Base-by-base conservation (phyloP, 1,140 invertebrate species). In the Alviniconcha marisindica region DNA sequence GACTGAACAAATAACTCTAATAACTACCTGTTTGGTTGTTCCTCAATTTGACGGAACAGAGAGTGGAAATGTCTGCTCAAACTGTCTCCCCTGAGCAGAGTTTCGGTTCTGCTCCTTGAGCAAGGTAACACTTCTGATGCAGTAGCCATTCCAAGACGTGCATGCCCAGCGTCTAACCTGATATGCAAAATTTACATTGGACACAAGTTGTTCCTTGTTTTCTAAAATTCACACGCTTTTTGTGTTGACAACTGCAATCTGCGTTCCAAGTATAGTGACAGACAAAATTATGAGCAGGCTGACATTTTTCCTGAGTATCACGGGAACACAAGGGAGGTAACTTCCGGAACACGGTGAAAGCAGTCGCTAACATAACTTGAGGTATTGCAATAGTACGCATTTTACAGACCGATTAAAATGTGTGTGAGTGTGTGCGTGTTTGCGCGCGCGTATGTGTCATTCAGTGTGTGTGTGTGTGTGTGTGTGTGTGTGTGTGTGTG, bases 391-490 rank as follows among this genome's bases (percentile, higher is more conserved):
- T 10, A 15, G 31, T 40, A 38, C 66, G 3, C 2, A 2, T 33
- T 77, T 74, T 96, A 97, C 94, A 92, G 97, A 79, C 90, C 98
- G 74, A 94, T 98, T 85, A 95, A 98, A 82, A 94, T 97, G 71
- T 38, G 33, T 38, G 36, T 33, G 66, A 4, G 66, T 36, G 33
- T 71, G 66, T 71, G 66, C n/a, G 33, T 40, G 66, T 36, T 14
- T 40, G 21, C 24, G 66, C 66, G 33, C 36, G 66, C 66, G 7
- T 33, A 31, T 31, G 36, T 36, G 24, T 38, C 2, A 10, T 33
- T 71, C 3, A 7, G 7, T 71, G 66, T 71, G 66, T 71, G 66
- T 36, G 7, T 71, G 66, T 36, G 7, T 71, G 36, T 71, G 21
- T 71, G 66, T 71, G 28, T 38, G 24, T 36, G 28, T 71, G 7